Base-by-base conservation (phyloP, 2,113 vertebrate species). In the Archocentrus centrarchus region DNA sequence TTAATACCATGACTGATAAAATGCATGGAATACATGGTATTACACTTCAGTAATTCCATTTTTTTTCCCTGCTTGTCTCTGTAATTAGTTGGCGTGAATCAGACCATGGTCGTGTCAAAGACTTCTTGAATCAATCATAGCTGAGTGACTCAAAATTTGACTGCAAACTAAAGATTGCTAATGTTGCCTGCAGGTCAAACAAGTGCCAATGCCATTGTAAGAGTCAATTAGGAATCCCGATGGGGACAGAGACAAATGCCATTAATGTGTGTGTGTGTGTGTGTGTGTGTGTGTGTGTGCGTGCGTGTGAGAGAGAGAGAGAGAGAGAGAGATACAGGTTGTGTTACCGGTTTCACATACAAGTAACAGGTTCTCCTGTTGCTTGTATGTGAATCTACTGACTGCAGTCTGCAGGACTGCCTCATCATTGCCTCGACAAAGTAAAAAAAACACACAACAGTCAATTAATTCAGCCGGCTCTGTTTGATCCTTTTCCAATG, bases 401-500 rank as follows among this genome's bases (percentile, higher is more conserved):
- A 39, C 6, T 2, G 6, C 37, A 10, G 50, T 20, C 55, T 27
- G 24, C 0, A 39, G 57, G 15, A 39, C 35, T 50, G 61, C 77
- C 75, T 39, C 37, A 39, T 39, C 37, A 9, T 24, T 11, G 2
- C 22, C 73, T 70, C 30, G 61, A 76, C 87, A 84, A 87, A 79
- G 82, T 41, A 10, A 22, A 66, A 24, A 39, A 39, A 37, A 9
- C 73, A 7, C 4, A 1, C 17, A 9, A 75, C 35, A 77, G 63
- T 84, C 59, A 59, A 2, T 85, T 82, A 79, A 73, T 59, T 77
- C 57, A 59, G 58, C 17, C 10, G 2, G 18, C 20, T 64, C 44
- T 32, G 68, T 90, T 81, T 85, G 85, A 89, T 85, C 62, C 27
- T 11, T 76, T 37, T 66, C 82, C 84, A 79, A 3, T 44, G 53